Evolutionary conservation across 2,113 vertebrate genomes (phyloP), one percentile per base, ranked within the genome.

Genomic region (Brachypodius melanocephalos): DNA sequence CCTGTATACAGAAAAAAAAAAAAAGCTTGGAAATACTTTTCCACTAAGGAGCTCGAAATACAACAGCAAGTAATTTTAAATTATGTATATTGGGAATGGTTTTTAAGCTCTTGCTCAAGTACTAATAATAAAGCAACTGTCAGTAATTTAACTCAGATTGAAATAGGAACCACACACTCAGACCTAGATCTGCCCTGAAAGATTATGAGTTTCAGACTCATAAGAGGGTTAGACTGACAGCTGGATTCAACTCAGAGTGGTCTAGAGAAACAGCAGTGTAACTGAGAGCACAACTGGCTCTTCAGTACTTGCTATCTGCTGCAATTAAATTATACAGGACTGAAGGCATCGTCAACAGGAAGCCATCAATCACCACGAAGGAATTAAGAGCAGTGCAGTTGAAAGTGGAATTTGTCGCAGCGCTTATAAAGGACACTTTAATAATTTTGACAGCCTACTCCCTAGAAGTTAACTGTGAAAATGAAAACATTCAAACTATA

Each of bases 391-490:
- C 84, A 72, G 57, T 21, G 40, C 78, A 85, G 63, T 18, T 58
- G 21, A 77, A 90, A 88, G 59, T 17, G 57, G 78, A 84, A 43
- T 94, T 80, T 88, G 92, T 75, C n/a, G 26, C 65, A 67, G 68
- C 1, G 6, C 79, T 95, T 88, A 45, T 59, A 93, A 94, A 74
- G 57, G 75, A 91, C 52, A 75, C 36, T 55, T 85, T 62, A 90
- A 67, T 90, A 91, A 91, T 90, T 91, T 79, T 83, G 75, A 77
- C 90, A 93, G 40, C 40, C 34, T 75, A 5, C 77, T 79, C 51
- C 55, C 66, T 77, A n/a, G 63, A 94, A 94, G 72, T 88, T 93
- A 93, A 65, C 85, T 71, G 66, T 51, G 72, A 74, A 89, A 93
- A 85, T 72, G 36, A 71, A 96, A 96, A 84, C 28, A 91, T 77